A percentile compares a stretch with the other conserved stretches of the same genome.
Evolutionary conservation across 2,797 vertebrate genomes (phyloP).

Genomic region (Anolis apletophallus): DNA sequence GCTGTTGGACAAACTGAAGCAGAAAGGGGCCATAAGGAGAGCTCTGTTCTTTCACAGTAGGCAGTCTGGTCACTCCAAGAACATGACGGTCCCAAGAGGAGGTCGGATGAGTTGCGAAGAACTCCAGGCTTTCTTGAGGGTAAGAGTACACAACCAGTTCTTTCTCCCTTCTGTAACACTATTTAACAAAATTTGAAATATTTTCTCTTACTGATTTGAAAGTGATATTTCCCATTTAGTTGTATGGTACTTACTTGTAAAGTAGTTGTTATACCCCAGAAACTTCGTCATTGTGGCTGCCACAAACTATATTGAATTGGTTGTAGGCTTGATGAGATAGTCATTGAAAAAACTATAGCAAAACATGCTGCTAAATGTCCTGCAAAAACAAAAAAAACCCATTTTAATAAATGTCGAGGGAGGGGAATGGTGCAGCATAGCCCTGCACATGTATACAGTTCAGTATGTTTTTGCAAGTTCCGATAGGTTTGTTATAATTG

Average conservation of each 20-base stretch:
- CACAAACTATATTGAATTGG: too few relatives aligned
- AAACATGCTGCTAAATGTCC: too few relatives aligned
- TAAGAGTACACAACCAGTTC: conserved; percentile 68
- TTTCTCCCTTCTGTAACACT: too few relatives aligned
- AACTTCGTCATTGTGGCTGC: too few relatives aligned
- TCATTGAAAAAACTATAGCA: too few relatives aligned
- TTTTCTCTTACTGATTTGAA: too few relatives aligned
- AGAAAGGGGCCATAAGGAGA: conserved; percentile 92
- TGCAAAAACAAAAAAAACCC: too few relatives aligned
- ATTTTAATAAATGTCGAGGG: not conserved
- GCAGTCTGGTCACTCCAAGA: conserved; percentile 86
- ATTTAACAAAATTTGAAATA: too few relatives aligned
- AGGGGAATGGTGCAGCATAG: not conserved
- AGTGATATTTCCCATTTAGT: too few relatives aligned
- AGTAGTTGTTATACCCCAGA: too few relatives aligned
- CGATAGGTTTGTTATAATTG: not conserved
- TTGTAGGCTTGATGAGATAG: too few relatives aligned
- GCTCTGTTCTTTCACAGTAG: conserved; percentile 88
- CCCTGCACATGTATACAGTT: not conserved
- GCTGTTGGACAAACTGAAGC: conserved; percentile 93
- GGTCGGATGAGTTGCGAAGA: conserved; percentile 86
- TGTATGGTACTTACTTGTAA: too few relatives aligned
- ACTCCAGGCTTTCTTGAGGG: conserved; percentile 87
- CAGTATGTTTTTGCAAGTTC: not conserved
- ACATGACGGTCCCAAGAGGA: conserved; percentile 85